phyloP scores from a whole-genome alignment of 2,113 vertebrate species.

The Mandrillus leucophaeus region DNA sequence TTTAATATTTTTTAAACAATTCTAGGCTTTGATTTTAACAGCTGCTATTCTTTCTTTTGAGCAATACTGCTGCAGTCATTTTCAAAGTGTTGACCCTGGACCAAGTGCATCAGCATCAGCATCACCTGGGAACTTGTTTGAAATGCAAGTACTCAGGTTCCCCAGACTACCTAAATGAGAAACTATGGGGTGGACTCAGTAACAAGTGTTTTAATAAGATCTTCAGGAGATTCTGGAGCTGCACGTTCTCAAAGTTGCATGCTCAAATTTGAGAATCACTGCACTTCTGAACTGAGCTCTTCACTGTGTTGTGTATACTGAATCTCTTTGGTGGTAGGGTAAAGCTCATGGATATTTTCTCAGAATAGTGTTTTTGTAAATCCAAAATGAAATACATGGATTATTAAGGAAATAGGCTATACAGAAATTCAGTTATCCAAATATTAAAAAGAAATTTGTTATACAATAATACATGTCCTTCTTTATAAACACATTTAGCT shows the following conservation, averaged over 20 bases:
- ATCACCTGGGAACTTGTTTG: not conserved
- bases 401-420: not conserved
- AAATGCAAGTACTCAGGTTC: not conserved
- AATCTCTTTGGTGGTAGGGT: not conserved
- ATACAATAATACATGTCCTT: not conserved
- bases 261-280: not conserved
- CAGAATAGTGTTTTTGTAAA: not conserved
- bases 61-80: not conserved
- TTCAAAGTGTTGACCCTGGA: not conserved
- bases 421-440: not conserved
- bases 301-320: not conserved
- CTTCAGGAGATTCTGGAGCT: not conserved
- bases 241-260: no score
- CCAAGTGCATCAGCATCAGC: not conserved
- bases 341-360: not conserved
- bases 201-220: not conserved
- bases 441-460: constrained; percentile 30
- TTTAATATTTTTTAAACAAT: not conserved
- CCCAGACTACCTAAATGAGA: not conserved
- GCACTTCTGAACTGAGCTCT: not conserved
- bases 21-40: not conserved
- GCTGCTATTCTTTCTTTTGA: not conserved
- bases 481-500: not conserved
- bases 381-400: not conserved
- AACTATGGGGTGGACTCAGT: not conserved